Conservation (phyloP, 2,797 vertebrate genomes). For the Passerculus sandwichensis region DNA sequence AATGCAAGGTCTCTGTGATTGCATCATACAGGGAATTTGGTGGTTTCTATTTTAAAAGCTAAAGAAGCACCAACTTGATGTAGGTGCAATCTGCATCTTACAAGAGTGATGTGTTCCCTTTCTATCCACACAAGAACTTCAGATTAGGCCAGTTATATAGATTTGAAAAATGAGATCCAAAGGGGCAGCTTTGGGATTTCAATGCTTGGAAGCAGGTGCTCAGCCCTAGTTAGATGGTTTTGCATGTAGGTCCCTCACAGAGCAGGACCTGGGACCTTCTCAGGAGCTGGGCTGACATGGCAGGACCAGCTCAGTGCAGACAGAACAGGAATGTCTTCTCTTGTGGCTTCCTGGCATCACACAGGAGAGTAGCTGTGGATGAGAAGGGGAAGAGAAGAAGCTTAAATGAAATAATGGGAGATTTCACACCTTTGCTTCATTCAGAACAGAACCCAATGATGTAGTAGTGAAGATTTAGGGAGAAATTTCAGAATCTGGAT, state of each 20-base stretch:
- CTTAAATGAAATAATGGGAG: background rate
- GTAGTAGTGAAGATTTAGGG: background rate
- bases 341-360: background rate
- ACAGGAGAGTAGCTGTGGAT: background rate
- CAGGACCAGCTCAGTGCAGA: background rate
- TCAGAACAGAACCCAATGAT: background rate
- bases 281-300: background rate
- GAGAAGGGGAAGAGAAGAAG: background rate
- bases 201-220: background rate
- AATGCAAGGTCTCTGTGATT: background rate
- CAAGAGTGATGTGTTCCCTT: background rate
- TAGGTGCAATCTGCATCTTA: background rate
- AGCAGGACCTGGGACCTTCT: background rate
- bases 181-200: background rate
- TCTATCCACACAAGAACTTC: background rate
- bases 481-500: background rate
- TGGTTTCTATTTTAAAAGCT: background rate
- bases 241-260: background rate
- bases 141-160: background rate
- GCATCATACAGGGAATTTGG: background rate
- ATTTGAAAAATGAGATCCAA: background rate
- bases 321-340: rapidly evolving
- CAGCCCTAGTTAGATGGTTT: background rate
- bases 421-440: background rate
- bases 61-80: background rate